These are phyloP conservation scores for Lates japonicus DNA, from an alignment of 2,797 vertebrate species.

Conservation along the genomic window DNA sequence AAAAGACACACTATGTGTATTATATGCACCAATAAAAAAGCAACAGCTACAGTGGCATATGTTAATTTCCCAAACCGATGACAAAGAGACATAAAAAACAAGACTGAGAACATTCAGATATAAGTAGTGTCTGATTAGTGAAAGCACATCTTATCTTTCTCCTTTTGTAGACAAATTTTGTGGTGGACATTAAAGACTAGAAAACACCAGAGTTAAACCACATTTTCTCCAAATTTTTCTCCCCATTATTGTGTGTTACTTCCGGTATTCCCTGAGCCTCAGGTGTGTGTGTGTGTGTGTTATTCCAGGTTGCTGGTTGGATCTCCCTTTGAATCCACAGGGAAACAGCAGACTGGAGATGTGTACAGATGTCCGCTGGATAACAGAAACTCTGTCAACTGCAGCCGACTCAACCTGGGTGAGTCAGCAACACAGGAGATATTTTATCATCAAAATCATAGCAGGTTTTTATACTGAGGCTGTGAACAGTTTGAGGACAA, in stretches of 20 bases:
- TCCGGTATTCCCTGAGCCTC: background rate
- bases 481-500: too few relatives aligned
- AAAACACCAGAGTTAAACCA: background rate
- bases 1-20: too few relatives aligned
- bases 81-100: too few relatives aligned
- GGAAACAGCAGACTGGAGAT: constrained; percentile 90
- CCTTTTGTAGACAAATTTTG: background rate
- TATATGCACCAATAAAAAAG: too few relatives aligned
- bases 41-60: too few relatives aligned
- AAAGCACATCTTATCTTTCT: too few relatives aligned
- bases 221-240: background rate
- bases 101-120: too few relatives aligned
- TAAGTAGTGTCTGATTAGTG: too few relatives aligned
- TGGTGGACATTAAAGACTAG: too few relatives aligned
- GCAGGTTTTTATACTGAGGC: background rate
- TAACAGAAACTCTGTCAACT: constrained; percentile 81
- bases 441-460: too few relatives aligned
- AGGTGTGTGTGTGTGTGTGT: constrained; percentile 16
- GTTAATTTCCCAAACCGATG: too few relatives aligned
- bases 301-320: constrained; percentile 91
- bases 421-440: constrained; percentile 24
- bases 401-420: constrained; percentile 82
- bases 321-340: constrained; percentile 89
- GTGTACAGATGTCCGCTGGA: constrained; percentile 90
- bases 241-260: background rate